These are phyloP conservation scores for Tychaedon coryphoeus DNA, from an alignment of 2,113 vertebrate genomes.

Conservation along the genomic window DNA sequence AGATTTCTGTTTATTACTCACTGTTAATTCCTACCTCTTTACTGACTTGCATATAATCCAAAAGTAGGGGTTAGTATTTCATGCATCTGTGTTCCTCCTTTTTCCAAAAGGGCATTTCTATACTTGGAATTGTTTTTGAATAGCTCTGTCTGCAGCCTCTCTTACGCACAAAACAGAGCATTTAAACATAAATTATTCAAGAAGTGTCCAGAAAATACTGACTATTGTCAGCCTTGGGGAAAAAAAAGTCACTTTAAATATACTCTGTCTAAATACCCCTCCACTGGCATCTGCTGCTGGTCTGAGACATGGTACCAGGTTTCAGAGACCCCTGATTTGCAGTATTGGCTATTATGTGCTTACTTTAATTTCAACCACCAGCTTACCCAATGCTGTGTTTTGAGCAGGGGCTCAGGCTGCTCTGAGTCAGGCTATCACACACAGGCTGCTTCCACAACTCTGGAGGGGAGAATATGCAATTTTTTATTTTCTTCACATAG, in stretches of 20 bases:
- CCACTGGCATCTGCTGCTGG: background rate
- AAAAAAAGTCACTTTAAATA: background rate
- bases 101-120: background rate
- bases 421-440: background rate
- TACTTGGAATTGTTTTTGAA: background rate
- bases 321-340: background rate
- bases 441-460: background rate
- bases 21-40: background rate
- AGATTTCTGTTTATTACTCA: background rate
- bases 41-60: background rate
- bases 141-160: background rate
- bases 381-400: background rate
- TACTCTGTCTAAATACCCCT: background rate
- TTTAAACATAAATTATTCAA: slow-evolving; percentile 21
- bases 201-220: slow-evolving; percentile 1
- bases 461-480: background rate
- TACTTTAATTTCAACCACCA: background rate
- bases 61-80: background rate
- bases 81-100: background rate
- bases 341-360: background rate
- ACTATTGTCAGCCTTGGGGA: background rate
- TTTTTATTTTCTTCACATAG: background rate
- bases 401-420: background rate
- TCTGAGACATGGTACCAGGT: background rate
- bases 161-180: background rate